Base-by-base conservation (phyloP, 2,113 vertebrate species). In the Grammomys surdaster region DNA sequence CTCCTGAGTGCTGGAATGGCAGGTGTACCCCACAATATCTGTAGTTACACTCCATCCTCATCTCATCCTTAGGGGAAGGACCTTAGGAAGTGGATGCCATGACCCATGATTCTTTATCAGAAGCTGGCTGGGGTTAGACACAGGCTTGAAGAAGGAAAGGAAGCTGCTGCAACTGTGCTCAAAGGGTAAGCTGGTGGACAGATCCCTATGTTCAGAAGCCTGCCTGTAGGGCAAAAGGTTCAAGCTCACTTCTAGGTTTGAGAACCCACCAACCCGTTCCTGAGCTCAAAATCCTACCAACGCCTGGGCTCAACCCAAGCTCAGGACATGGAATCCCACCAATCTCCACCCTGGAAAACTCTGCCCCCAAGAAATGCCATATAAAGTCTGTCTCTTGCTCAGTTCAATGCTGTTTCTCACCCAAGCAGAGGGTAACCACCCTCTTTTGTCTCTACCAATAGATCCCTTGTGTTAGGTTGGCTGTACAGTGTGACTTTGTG, bases 51-150 rank as follows among this genome's bases (percentile, higher is more conserved):
- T 65, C 16, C 14, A 11, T 85, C 82, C 46, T 67, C n/a, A 46
- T 33, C 40, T 85, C 14, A 8, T 20, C 60, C 8, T 31, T 2
- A 0, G 17, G 48, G 43, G 4, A 13, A 31, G 40, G 24, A 36
- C 70, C 4, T 9, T 26, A 40, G 3, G 4, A 22, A 8, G 17
- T 12, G 4, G 28, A 2, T 1, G 2, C 76, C 2, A 1, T 19
- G 65, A 26, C 1, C 73, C 56, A 9, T 10, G 22, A 31, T 7
- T 20, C 1, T 26, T 12, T 11, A 36, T 73, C 5, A 69, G 84
- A 60, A 69, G n/a, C 16, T 31, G 40, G 26, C 82, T 86, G 28
- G 31, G 60, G 26, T 46, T 0, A 28, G 54, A 24, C 13, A 0
- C 20, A 7, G 40, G 13, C 2, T 4, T 8, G 5, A 63, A 36